Percentiles rank a stretch among this genome's conserved stretches.
Conservation (phyloP, 2,113 vertebrate genomes). For the Hippocampus barbouri region DNA sequence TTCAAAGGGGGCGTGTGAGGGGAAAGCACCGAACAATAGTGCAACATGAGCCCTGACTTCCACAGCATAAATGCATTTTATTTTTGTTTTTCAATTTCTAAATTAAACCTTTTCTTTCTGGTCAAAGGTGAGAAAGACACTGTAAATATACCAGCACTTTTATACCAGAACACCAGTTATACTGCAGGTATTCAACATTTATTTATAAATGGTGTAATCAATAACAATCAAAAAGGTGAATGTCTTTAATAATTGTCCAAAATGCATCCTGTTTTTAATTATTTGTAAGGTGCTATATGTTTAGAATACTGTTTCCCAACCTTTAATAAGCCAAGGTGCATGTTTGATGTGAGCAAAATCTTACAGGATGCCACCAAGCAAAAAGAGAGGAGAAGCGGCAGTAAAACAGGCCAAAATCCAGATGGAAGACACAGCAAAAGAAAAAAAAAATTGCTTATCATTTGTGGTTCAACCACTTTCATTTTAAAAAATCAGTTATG, state of each 20-base stretch:
- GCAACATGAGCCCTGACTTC: conserved; percentile 53
- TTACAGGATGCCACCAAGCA: too few relatives aligned
- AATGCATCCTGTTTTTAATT: background rate
- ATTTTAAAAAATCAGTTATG: too few relatives aligned
- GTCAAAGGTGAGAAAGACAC: too few relatives aligned
- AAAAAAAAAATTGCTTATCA: too few relatives aligned
- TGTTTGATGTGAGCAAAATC: too few relatives aligned
- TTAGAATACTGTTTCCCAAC: background rate
- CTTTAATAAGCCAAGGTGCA: too few relatives aligned
- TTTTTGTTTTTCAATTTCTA: conserved; percentile 3
- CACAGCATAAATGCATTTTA: conserved; percentile 1
- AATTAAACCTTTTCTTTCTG: background rate
- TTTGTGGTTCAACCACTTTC: too few relatives aligned
- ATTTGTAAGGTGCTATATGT: background rate
- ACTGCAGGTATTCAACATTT: background rate
- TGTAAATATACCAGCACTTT: too few relatives aligned
- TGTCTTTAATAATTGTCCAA: background rate
- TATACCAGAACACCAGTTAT: too few relatives aligned
- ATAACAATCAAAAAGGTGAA: background rate
- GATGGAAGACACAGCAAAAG: too few relatives aligned
- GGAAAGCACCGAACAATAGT: conserved; percentile 32
- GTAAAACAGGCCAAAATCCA: too few relatives aligned
- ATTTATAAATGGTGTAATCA: background rate
- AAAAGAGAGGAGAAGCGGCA: too few relatives aligned
- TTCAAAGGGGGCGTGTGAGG: conserved; percentile 45